A percentile compares a stretch with the other conserved stretches of the same genome.
These are phyloP conservation scores for Choristoneura fumiferana DNA, from an alignment of 1,140 invertebrate species.

Conservation along the genomic window DNA sequence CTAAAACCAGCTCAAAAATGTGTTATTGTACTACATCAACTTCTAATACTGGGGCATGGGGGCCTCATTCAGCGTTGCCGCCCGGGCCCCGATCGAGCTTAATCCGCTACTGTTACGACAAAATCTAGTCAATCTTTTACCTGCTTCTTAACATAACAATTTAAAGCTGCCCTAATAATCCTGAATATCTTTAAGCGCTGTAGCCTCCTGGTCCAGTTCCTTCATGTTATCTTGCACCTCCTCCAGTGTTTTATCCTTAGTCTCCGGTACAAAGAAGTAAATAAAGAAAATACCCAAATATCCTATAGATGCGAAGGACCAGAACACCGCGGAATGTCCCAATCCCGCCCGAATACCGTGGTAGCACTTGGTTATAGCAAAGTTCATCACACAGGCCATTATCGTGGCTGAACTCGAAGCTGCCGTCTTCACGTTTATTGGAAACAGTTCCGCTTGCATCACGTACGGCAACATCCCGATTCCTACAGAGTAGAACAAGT, in stretches of 20 bases:
- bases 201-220: slow-evolving; percentile 32
- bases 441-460: slow-evolving; percentile 81
- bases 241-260: slow-evolving; percentile 83
- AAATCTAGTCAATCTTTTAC: too few relatives aligned
- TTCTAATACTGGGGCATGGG: too few relatives aligned
- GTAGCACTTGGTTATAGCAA: slow-evolving; percentile 79
- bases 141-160: too few relatives aligned
- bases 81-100: too few relatives aligned
- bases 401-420: slow-evolving; percentile 71
- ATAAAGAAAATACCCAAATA: slow-evolving; percentile 80
- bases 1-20: too few relatives aligned
- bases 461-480: slow-evolving; percentile 81
- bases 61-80: too few relatives aligned
- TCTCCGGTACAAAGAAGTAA: slow-evolving; percentile 84
- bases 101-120: too few relatives aligned
- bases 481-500: slow-evolving; percentile 79
- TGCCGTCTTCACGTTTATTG: slow-evolving; percentile 80
- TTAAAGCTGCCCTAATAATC: slow-evolving; percentile 1
- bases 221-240: slow-evolving; percentile 80
- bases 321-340: slow-evolving; percentile 79
- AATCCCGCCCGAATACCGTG: slow-evolving; percentile 77
- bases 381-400: slow-evolving; percentile 70
- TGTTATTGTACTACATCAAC: too few relatives aligned
- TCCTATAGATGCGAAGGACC: slow-evolving; percentile 78
- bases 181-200: slow-evolving; percentile 33